Percentiles rank a stretch among this genome's conserved stretches.
Evolutionary conservation across 35 echinoderm and acorn worm species (phyloP).

Genomic region (Nesometra sesokonis): DNA sequence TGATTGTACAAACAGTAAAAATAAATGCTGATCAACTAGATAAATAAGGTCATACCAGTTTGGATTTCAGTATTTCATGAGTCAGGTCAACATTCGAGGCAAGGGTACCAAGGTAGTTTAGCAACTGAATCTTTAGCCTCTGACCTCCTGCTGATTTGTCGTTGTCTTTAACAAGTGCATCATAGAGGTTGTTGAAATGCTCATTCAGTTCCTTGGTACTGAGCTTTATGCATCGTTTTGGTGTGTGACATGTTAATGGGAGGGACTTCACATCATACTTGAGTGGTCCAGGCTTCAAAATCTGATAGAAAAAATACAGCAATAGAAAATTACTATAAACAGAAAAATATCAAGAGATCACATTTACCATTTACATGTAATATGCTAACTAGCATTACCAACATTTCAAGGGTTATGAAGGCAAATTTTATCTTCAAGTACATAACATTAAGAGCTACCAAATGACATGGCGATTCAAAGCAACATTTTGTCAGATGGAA

Average conservation of each 20-base stretch:
- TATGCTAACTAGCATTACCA: too few relatives aligned
- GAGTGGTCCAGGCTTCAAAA: slow-evolving; percentile 81
- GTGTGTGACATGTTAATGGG: slow-evolving; percentile 35
- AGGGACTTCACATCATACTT: slow-evolving; percentile 77
- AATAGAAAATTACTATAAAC: neutral
- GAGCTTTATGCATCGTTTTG: slow-evolving; percentile 62
- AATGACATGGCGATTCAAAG: too few relatives aligned
- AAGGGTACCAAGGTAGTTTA: slow-evolving; percentile 79
- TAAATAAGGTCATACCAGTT: slow-evolving; percentile 64
- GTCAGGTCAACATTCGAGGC: slow-evolving; percentile 33
- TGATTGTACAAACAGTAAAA: too few relatives aligned
- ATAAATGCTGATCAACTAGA: neutral
- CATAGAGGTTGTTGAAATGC: slow-evolving; percentile 47
- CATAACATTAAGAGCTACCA: too few relatives aligned
- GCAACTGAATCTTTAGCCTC: slow-evolving; percentile 59
- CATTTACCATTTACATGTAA: too few relatives aligned
- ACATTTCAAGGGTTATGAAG: too few relatives aligned
- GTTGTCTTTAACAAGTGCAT: slow-evolving; percentile 50
- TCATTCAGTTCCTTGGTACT: slow-evolving; percentile 22
- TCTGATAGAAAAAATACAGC: slow-evolving; percentile 32
- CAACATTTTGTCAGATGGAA: too few relatives aligned
- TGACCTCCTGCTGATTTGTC: slow-evolving; percentile 75
- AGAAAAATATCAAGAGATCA: too few relatives aligned
- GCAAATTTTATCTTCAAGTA: too few relatives aligned
- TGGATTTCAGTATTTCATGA: slow-evolving; percentile 32